Percentiles rank a stretch among this genome's conserved stretches.
phyloP scores from a whole-genome alignment of 2,888 invertebrate genomes.

The Drosophila cracens region DNA sequence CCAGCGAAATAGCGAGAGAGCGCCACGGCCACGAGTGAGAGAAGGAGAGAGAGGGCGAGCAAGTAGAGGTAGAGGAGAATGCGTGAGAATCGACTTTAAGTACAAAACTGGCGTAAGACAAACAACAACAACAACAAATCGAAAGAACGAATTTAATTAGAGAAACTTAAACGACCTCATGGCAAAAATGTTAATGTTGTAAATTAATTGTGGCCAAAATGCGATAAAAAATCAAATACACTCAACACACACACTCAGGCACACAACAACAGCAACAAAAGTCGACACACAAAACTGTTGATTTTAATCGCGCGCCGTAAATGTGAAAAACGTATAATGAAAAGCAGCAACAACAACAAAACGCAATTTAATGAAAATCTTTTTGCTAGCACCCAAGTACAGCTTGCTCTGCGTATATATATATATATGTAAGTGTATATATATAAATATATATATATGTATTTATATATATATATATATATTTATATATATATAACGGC shows the following conservation, averaged over 20 bases:
- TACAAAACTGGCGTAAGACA: constrained; percentile 66
- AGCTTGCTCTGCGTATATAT: constrained; percentile 12
- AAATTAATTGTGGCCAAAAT: constrained; percentile 64
- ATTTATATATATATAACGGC: constrained; percentile 37
- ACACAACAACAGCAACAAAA: constrained; percentile 11
- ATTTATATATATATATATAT: not conserved
- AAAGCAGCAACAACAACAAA: constrained; percentile 36
- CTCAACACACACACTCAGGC: not conserved
- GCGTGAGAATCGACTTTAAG: constrained; percentile 49
- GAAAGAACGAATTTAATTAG: constrained; percentile 45
- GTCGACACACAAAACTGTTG: constrained; percentile 58
- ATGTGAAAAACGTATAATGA: constrained; percentile 45
- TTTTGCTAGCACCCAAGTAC: constrained; percentile 53
- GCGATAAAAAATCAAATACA: constrained; percentile 46
- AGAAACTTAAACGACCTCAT: constrained; percentile 51
- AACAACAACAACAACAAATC: constrained; percentile 22
- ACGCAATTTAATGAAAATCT: constrained; percentile 66
- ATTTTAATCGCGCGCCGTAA: constrained; percentile 66
- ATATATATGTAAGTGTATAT: too few species aligned
- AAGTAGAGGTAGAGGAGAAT: constrained; percentile 27
- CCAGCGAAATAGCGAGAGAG: constrained; percentile 19
- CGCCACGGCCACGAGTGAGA: constrained; percentile 1
- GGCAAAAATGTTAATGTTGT: constrained; percentile 69
- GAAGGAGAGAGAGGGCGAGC: constrained; percentile 24
- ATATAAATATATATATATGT: not conserved